phyloP scores from a whole-genome alignment of 2,113 vertebrate genomes.

The Hyperoodon ampullatus region DNA sequence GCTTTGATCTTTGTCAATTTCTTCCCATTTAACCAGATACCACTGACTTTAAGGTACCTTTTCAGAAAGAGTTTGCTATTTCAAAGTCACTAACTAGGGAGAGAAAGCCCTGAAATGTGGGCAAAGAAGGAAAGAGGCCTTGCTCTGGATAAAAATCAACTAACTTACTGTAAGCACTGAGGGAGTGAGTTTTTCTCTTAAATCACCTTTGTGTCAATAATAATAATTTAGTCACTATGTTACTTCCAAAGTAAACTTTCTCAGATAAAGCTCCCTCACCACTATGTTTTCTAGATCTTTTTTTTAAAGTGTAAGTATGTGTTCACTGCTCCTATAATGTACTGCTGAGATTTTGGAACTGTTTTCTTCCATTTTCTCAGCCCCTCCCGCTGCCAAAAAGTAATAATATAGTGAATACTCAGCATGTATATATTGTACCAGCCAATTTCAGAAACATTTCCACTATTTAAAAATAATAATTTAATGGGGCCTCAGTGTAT shows the following conservation, averaged over 20 bases:
- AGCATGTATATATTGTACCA: constrained; percentile 54
- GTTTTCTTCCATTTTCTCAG: constrained; percentile 60
- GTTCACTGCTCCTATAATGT: constrained; percentile 36
- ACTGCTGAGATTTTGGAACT: constrained; percentile 62
- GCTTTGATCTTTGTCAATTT: constrained; percentile 56
- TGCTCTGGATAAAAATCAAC: constrained; percentile 33
- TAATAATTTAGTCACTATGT: constrained; percentile 69
- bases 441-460: constrained; percentile 65
- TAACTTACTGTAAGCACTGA: background rate
- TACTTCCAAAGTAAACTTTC: constrained; percentile 66
- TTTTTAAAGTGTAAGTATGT: constrained; percentile 49
- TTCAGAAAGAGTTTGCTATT: constrained; percentile 37
- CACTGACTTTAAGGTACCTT: background rate
- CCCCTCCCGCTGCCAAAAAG: constrained; percentile 53
- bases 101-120: background rate
- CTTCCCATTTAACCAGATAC: constrained; percentile 57
- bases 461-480: constrained; percentile 79
- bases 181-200: constrained; percentile 40
- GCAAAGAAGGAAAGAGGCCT: background rate
- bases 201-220: constrained; percentile 59
- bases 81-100: constrained; percentile 48
- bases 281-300: constrained; percentile 63
- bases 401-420: constrained; percentile 47
- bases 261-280: constrained; percentile 37
- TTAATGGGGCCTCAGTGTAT: constrained; percentile 53